Evolutionary conservation across 2,888 invertebrate species (phyloP).

Genomic region (Zootermopsis nevadensis): DNA sequence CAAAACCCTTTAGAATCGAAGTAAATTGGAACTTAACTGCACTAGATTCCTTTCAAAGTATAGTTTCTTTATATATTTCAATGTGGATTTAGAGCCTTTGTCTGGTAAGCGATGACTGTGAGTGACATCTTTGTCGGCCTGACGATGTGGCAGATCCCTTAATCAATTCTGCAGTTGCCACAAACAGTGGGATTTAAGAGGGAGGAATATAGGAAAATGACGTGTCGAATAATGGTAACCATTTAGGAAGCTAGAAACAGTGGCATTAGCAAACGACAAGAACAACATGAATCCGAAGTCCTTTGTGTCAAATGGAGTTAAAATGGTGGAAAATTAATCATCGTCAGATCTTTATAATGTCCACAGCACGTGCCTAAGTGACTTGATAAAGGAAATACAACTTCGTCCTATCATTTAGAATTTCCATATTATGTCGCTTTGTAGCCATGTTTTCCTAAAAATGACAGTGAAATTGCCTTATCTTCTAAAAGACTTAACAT

Average conservation of each 20-base stretch:
- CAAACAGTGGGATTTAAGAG: background rate
- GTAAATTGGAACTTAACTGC: background rate
- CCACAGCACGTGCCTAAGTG: background rate
- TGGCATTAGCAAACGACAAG: background rate
- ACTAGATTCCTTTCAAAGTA: background rate
- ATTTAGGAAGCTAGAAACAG: background rate
- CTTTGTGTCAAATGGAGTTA: background rate
- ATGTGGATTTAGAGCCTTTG: background rate
- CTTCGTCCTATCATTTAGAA: no score
- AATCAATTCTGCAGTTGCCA: conserved; percentile 15
- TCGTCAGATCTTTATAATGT: background rate
- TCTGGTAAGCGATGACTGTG: background rate
- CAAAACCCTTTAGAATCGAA: no score
- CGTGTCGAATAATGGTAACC: conserved; percentile 10
- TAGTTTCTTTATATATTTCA: background rate
- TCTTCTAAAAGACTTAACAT: no score
- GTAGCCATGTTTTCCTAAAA: no score
- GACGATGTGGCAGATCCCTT: background rate
- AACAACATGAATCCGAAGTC: background rate
- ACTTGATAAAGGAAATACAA: background rate
- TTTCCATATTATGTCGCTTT: no score
- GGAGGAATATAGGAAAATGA: background rate
- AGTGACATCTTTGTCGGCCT: background rate
- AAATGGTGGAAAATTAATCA: background rate
- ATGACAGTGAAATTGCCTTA: no score